Conservation (phyloP, 2,797 vertebrate genomes). For the Notolepis coatsorum region DNA sequence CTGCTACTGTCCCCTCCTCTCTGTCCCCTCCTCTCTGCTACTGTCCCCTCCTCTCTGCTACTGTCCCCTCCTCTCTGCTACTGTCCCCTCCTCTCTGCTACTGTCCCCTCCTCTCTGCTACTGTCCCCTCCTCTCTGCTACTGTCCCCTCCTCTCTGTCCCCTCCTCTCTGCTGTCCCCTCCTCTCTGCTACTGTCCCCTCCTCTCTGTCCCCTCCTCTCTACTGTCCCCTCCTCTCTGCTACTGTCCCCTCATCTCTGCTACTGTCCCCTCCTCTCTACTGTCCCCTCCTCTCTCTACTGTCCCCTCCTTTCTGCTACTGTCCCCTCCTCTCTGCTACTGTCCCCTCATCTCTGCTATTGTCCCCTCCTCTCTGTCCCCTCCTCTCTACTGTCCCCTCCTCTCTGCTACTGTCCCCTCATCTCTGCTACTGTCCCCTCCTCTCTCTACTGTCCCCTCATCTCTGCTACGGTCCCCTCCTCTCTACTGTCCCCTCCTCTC, state of each 20-base stretch:
- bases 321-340: conserved; percentile 15
- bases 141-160: conserved; percentile 13
- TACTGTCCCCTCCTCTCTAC: conserved; percentile 18
- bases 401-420: conserved; percentile 15
- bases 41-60: conserved; percentile 15
- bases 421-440: too few relatives aligned
- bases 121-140: conserved; percentile 17
- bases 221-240: conserved; percentile 15
- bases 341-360: conserved; percentile 14
- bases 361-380: conserved; percentile 18
- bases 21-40: conserved; percentile 12
- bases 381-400: conserved; percentile 13
- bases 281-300: conserved; percentile 18
- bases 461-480: too few relatives aligned
- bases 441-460: conserved; percentile 15
- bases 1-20: conserved; percentile 14
- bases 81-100: conserved; percentile 15
- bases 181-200: conserved; percentile 16
- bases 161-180: conserved; percentile 19
- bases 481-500: conserved; percentile 16
- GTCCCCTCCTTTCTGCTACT: conserved; percentile 15
- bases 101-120: conserved; percentile 15
- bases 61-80: conserved; percentile 15
- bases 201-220: conserved; percentile 10
- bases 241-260: conserved; percentile 15